A percentile compares a stretch with the other conserved stretches of the same genome.
phyloP scores from a whole-genome alignment of 2,113 vertebrate genomes.

The Steatornis caripensis region DNA sequence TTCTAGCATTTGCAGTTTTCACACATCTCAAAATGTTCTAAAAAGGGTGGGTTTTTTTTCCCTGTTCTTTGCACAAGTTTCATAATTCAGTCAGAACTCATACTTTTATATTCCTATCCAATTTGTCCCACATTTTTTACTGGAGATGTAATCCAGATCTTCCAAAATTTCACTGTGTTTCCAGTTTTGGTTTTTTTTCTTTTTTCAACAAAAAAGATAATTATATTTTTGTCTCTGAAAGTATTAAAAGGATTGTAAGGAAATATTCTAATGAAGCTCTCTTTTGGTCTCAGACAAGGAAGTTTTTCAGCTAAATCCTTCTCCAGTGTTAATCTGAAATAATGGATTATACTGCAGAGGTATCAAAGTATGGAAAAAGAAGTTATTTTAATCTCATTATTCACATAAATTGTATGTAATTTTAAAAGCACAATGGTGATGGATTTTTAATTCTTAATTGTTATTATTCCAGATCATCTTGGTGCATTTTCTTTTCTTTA shows the following conservation, averaged over 20 bases:
- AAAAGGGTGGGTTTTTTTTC: constrained; percentile 12
- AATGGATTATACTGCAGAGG: not conserved
- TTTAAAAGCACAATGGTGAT: not conserved
- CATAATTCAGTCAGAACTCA: constrained; percentile 16
- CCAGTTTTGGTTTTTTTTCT: not conserved
- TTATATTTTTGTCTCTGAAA: not conserved
- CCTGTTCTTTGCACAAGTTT: constrained; percentile 27
- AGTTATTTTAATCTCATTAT: not conserved
- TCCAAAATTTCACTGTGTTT: not conserved
- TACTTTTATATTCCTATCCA: constrained; percentile 11
- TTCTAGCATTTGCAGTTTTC: constrained; percentile 66
- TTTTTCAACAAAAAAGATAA: not conserved
- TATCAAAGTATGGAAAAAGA: not conserved
- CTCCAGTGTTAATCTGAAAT: not conserved
- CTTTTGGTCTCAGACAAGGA: not conserved
- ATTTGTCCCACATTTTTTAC: constrained; percentile 15
- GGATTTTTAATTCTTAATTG: not conserved
- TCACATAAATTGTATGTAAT: not conserved
- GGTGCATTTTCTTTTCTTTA: not conserved
- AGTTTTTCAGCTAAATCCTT: not conserved
- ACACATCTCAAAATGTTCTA: constrained; percentile 63
- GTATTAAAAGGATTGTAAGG: not conserved
- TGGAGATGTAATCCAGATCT: constrained; percentile 21
- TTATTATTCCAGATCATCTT: not conserved
- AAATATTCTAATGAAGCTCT: not conserved